Evolutionary conservation across 2,113 vertebrate species (phyloP).

Genomic region (Oreochromis spilurus): DNA sequence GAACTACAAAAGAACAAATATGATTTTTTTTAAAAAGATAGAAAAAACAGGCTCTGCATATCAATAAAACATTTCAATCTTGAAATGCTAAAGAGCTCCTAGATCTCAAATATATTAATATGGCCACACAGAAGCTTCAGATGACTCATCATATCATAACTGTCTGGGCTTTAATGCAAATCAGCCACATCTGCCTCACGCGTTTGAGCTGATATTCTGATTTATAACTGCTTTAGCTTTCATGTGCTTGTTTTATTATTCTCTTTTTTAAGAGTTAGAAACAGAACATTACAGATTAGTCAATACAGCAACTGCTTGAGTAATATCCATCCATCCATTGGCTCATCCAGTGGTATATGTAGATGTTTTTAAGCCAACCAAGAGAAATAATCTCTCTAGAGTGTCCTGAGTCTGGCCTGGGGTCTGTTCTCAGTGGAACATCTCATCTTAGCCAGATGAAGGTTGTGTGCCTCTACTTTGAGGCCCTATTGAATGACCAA

Average conservation of each 20-base stretch:
- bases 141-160: neutral
- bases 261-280: neutral
- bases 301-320: neutral
- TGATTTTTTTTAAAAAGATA: neutral
- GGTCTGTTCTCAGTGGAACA: neutral
- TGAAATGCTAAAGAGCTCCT: neutral
- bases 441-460: neutral
- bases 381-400: neutral
- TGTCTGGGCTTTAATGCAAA: neutral
- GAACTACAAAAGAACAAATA: neutral
- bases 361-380: neutral
- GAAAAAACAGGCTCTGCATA: neutral
- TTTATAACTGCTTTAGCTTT: neutral
- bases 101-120: constrained; percentile 3
- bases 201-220: neutral
- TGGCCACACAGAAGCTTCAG: neutral
- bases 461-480: fast-evolving
- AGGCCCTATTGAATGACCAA: neutral
- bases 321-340: neutral
- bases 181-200: neutral
- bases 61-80: neutral
- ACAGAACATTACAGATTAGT: neutral
- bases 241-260: neutral
- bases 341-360: neutral
- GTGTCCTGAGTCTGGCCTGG: neutral